A percentile compares a stretch with the other conserved stretches of the same genome.
Conservation (phyloP, 2,797 vertebrate genomes). For the Xiphorhynchus erythropygius region DNA sequence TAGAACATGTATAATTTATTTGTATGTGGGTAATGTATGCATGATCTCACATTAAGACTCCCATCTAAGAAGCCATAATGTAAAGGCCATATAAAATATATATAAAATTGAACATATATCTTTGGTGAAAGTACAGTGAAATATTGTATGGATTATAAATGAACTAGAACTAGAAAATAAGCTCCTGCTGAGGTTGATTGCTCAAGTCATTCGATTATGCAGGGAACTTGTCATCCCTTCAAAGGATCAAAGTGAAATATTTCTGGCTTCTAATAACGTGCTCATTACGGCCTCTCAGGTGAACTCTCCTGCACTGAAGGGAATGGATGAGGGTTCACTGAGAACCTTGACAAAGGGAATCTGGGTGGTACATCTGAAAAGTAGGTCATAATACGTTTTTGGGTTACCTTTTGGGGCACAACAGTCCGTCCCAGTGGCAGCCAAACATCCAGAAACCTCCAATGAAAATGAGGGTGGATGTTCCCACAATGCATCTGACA, state of each 20-base stretch:
- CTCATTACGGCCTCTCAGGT: neutral
- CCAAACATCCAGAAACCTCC: neutral
- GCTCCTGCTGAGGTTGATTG: conserved; percentile 16
- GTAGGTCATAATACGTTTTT: neutral
- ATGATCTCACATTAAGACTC: neutral
- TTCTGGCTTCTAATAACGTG: neutral
- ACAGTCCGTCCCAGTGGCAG: neutral
- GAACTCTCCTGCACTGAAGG: neutral
- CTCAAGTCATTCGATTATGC: neutral
- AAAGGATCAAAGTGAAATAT: neutral
- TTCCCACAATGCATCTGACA: neutral
- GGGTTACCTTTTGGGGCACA: neutral
- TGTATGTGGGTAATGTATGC: neutral
- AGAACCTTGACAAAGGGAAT: neutral
- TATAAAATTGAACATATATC: neutral
- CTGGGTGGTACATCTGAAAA: neutral
- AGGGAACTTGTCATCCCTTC: neutral
- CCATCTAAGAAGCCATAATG: neutral
- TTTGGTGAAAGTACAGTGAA: neutral
- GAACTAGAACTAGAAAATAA: neutral
- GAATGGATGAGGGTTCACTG: neutral
- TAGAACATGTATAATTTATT: neutral
- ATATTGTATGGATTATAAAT: conserved; percentile 26
- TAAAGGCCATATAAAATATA: conserved; percentile 16
- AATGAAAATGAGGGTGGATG: neutral